Evolutionary conservation across 2,888 invertebrate species (phyloP).

Genomic region (Leptopilina myrica): DNA sequence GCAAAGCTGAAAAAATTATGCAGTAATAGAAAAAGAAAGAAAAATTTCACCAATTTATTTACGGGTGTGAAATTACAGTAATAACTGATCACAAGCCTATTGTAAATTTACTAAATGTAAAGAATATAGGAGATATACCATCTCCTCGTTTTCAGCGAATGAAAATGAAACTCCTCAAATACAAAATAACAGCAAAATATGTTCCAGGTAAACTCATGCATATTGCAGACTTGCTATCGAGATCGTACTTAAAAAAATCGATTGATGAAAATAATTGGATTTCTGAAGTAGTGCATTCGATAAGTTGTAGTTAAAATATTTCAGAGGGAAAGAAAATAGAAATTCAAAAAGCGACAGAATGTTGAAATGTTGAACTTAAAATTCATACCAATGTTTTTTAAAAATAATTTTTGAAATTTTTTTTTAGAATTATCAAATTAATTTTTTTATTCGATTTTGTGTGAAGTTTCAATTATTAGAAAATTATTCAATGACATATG

Average conservation of each 20-base stretch:
- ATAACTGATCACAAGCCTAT: conserved; percentile 69
- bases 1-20: conserved; percentile 61
- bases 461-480: too few relatives aligned
- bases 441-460: too few relatives aligned
- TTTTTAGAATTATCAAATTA: too few relatives aligned
- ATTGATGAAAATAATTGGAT: background rate
- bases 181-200: conserved; percentile 58
- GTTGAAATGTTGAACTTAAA: too few relatives aligned
- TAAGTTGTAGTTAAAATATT: conserved; percentile 4
- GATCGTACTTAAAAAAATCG: conserved; percentile 52
- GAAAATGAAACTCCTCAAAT: conserved; percentile 64
- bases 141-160: conserved; percentile 63
- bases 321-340: background rate
- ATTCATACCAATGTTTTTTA: too few relatives aligned
- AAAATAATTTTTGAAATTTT: too few relatives aligned
- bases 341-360: conserved; percentile 1
- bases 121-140: conserved; percentile 62
- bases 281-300: conserved; percentile 5
- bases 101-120: conserved; percentile 59
- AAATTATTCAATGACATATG: too few relatives aligned
- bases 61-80: conserved; percentile 59
- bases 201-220: conserved; percentile 61
- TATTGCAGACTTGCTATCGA: conserved; percentile 62
- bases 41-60: conserved; percentile 68
- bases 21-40: conserved; percentile 73